Conservation (phyloP, 2,888 invertebrate genomes). For the Chrysina gloriosa region DNA sequence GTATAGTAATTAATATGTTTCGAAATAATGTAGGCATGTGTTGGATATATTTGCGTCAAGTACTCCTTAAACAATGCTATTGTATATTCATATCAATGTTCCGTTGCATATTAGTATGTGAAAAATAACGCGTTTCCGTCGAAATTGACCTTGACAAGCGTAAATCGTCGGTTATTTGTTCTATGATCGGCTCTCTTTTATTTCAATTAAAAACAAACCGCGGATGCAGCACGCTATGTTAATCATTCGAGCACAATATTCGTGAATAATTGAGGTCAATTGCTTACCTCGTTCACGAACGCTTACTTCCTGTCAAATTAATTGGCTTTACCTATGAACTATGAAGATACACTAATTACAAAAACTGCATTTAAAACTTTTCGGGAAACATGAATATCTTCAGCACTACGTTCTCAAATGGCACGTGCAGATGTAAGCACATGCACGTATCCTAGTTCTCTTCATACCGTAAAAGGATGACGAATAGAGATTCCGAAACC, state of each 20-base stretch:
- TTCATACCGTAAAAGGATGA: not conserved
- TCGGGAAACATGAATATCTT: not conserved
- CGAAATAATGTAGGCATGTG: not conserved
- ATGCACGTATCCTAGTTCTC: not conserved
- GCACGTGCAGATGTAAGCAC: not conserved
- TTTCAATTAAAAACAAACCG: constrained; percentile 17
- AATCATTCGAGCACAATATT: constrained; percentile 3
- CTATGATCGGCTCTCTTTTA: not conserved
- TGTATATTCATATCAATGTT: constrained; percentile 18
- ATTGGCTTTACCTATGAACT: not conserved
- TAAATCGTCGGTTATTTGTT: constrained; percentile 28
- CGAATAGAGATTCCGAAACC: not conserved
- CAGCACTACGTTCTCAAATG: not conserved
- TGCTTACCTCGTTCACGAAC: not conserved
- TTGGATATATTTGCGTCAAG: constrained; percentile 10
- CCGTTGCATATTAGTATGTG: constrained; percentile 25
- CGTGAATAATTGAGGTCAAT: constrained; percentile 15
- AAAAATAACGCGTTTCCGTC: constrained; percentile 22
- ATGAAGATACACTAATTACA: not conserved
- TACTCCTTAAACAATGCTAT: constrained; percentile 14
- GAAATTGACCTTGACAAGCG: constrained; percentile 17
- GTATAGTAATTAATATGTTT: not conserved
- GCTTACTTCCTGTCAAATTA: not conserved
- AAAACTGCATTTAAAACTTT: too few relatives aligned
- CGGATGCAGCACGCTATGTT: constrained; percentile 17